Percentiles rank a stretch among this genome's conserved stretches.
Conservation (phyloP, 2,113 vertebrate genomes). For the Oceanites oceanicus region DNA sequence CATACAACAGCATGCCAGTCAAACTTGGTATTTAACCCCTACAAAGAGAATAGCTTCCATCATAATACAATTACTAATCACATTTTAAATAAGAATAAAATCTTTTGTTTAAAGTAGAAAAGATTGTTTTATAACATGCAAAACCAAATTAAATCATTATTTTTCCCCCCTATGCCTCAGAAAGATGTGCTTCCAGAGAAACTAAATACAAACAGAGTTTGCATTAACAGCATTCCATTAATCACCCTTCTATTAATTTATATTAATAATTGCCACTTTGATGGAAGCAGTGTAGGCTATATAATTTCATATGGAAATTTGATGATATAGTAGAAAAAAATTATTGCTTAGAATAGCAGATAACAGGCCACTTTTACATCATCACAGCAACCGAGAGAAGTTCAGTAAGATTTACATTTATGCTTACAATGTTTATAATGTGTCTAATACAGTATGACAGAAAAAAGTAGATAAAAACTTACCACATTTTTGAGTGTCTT, state of each 20-base stretch:
- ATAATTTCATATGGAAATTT: background rate
- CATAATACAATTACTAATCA: background rate
- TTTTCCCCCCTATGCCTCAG: background rate
- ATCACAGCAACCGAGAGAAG: background rate
- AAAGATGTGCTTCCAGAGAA: background rate
- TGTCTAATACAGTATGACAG: background rate
- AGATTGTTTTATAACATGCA: background rate
- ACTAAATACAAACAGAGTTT: background rate
- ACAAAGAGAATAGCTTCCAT: background rate
- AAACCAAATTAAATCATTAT: background rate
- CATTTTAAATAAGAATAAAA: background rate
- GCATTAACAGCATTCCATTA: background rate
- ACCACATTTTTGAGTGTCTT: conserved; percentile 88
- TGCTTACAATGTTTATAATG: background rate
- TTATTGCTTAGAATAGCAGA: background rate
- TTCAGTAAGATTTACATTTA: background rate
- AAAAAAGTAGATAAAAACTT: background rate
- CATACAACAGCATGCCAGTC: background rate
- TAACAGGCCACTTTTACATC: background rate
- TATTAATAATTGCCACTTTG: background rate
- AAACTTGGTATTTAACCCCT: background rate
- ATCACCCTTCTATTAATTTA: background rate
- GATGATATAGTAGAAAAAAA: background rate
- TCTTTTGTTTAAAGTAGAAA: background rate
- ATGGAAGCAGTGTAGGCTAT: background rate